Conservation (phyloP, 2,113 vertebrate species). For the Muntiacus reevesi region DNA sequence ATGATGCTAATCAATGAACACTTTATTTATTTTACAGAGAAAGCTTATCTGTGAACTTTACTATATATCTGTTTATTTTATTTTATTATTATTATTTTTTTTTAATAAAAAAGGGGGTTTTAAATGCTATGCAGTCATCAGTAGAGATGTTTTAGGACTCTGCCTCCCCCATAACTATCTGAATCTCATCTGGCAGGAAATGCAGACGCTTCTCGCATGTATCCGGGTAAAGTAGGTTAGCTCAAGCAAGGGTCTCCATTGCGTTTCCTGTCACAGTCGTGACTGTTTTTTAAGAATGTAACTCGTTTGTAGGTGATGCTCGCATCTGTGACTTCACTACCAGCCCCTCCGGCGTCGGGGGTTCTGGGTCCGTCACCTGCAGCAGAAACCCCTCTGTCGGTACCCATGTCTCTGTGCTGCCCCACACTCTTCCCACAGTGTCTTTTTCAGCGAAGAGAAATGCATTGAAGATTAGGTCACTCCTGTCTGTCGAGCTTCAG, state of each 20-base stretch:
- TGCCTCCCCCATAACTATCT: constrained; percentile 63
- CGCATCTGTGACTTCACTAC: constrained; percentile 64
- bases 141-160: constrained; percentile 58
- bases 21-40: constrained; percentile 87
- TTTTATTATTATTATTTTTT: constrained; percentile 74
- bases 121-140: constrained; percentile 81
- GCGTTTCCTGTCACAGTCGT: constrained; percentile 69
- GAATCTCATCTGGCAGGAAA: constrained; percentile 60
- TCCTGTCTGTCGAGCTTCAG: constrained; percentile 55
- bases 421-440: constrained; percentile 47
- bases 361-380: constrained; percentile 25
- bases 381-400: neutral
- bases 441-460: constrained; percentile 69
- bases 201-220: constrained; percentile 76
- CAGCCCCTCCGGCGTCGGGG: constrained; percentile 36
- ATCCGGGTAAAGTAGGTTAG: constrained; percentile 74
- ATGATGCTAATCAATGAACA: constrained; percentile 85
- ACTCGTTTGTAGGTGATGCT: constrained; percentile 68
- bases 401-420: neutral
- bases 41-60: constrained; percentile 85
- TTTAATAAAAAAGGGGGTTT: constrained; percentile 67
- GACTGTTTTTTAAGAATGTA: constrained; percentile 68
- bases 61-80: constrained; percentile 84
- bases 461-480: constrained; percentile 43
- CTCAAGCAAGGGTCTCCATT: constrained; percentile 56